Percentiles rank a stretch among this genome's conserved stretches.
Conservation (phyloP, 2,797 vertebrate genomes). For the Girardinus metallicus region DNA sequence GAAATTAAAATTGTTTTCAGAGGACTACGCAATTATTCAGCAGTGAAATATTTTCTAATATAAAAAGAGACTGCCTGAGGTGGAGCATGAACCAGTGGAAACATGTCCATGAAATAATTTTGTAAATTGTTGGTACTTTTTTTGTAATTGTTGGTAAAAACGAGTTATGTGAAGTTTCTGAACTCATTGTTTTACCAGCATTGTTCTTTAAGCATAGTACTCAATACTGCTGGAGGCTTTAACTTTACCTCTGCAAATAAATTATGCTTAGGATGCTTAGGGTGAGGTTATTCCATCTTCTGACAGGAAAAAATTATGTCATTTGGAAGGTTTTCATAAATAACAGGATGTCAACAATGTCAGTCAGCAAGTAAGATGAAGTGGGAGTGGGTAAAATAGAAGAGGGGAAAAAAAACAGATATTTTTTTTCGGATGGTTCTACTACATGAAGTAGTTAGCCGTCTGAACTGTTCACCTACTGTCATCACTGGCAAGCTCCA, state of each 20-base stretch:
- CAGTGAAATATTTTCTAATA: background rate
- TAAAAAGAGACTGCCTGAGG: background rate
- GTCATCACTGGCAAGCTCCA: background rate
- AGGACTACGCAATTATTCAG: background rate
- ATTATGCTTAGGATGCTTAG: no score
- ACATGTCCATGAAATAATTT: background rate
- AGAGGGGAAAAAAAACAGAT: background rate
- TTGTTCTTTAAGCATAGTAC: background rate
- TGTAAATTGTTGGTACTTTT: background rate
- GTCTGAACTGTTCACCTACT: background rate
- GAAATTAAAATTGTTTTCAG: slow-evolving; percentile 3
- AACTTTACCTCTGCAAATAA: background rate
- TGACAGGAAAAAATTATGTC: background rate
- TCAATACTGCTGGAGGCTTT: background rate
- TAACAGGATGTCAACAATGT: background rate
- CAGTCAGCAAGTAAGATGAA: background rate
- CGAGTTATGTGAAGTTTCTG: background rate
- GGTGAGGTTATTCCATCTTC: background rate
- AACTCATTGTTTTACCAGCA: background rate
- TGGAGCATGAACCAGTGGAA: background rate
- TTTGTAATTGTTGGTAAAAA: background rate
- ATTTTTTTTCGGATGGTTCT: background rate
- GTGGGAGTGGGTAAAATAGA: background rate
- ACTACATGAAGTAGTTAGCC: background rate
- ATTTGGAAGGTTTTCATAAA: background rate